Conservation (phyloP, 2,888 invertebrate genomes). For the Drosophila antonietae region DNA sequence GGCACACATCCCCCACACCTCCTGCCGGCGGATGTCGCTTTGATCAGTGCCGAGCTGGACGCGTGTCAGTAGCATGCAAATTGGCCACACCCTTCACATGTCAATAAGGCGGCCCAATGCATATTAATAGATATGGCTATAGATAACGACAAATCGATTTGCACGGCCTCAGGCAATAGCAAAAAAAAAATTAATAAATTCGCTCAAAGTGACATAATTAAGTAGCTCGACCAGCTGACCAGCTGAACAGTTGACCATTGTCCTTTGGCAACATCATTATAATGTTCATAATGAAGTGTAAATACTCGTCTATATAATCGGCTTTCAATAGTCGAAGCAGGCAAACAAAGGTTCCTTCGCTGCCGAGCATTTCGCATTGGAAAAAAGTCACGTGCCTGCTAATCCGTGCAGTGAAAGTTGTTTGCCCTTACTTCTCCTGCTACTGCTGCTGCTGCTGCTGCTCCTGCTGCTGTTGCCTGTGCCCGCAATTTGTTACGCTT, state of each 20-base stretch:
- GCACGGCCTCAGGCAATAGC: constrained; percentile 37
- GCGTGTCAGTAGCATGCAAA: constrained; percentile 73
- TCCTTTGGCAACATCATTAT: constrained; percentile 15
- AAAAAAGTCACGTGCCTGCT: constrained; percentile 75
- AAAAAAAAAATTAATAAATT: constrained; percentile 62
- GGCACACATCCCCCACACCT: background rate
- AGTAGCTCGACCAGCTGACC: constrained; percentile 47
- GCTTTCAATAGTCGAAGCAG: constrained; percentile 55
- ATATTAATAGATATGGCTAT: constrained; percentile 45
- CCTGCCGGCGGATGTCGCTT: constrained; percentile 16
- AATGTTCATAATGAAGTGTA: constrained; percentile 70
- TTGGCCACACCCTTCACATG: constrained; percentile 67
- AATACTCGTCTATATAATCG: constrained; percentile 68
- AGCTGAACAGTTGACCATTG: constrained; percentile 53
- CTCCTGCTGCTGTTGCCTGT: constrained; percentile 28
- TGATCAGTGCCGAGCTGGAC: constrained; percentile 44
- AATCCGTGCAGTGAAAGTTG: constrained; percentile 70
- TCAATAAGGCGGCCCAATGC: constrained; percentile 41
- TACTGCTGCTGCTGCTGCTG: constrained; percentile 2
- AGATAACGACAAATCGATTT: constrained; percentile 70
- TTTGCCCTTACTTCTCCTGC: constrained; percentile 7
- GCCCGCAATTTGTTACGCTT: constrained; percentile 76
- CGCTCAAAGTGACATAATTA: constrained; percentile 72
- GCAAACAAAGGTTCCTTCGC: constrained; percentile 52
- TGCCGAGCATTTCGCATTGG: constrained; percentile 44